phyloP scores from a whole-genome alignment of 2,113 vertebrate genomes.

The Coptodon rendalli region DNA sequence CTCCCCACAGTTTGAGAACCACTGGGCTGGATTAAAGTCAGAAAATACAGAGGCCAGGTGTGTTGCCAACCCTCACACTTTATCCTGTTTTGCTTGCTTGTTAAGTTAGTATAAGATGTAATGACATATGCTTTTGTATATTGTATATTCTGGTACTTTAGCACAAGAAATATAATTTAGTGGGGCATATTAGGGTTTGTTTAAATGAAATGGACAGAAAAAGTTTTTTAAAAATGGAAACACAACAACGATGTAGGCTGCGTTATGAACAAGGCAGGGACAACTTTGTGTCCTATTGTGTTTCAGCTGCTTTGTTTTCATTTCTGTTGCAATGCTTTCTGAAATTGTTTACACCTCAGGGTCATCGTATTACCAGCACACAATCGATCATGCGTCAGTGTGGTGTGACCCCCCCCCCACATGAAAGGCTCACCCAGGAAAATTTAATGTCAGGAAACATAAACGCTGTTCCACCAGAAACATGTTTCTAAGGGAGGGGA shows the following conservation, averaged over 20 bases:
- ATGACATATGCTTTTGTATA: background rate
- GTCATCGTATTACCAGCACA: background rate
- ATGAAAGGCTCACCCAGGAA: background rate
- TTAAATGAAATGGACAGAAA: background rate
- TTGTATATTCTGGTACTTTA: background rate
- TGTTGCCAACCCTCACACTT: background rate
- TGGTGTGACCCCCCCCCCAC: background rate
- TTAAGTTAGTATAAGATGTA: background rate
- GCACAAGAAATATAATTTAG: background rate
- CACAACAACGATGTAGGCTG: background rate
- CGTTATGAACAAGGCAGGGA: background rate
- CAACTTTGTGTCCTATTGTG: background rate
- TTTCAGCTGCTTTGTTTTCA: background rate
- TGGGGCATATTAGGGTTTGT: background rate
- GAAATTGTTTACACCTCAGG: background rate
- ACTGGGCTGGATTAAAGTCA: background rate
- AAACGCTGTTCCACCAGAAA: background rate
- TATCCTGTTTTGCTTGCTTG: background rate
- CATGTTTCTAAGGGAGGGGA: background rate
- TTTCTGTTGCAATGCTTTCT: background rate
- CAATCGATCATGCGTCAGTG: background rate
- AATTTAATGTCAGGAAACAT: background rate
- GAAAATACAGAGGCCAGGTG: background rate
- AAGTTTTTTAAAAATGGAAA: accelerated
- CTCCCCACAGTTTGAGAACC: background rate